phyloP scores from a whole-genome alignment of 2,797 vertebrate species.

The Acanthurus leucopareius region DNA sequence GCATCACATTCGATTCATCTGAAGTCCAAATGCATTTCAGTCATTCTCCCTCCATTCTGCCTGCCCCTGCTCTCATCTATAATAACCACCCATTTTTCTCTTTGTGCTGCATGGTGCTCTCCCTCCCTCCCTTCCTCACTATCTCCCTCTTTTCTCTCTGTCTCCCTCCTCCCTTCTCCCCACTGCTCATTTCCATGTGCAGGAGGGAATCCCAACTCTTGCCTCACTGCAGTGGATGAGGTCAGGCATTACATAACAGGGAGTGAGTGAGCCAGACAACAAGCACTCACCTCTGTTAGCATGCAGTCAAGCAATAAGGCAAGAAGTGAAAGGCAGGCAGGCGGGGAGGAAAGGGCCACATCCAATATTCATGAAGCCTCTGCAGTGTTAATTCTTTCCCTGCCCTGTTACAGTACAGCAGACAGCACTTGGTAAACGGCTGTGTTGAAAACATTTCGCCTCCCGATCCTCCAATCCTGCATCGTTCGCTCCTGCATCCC shows the following conservation, averaged over 20 bases:
- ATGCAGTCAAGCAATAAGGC: constrained; percentile 59
- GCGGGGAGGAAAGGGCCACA: constrained; percentile 52
- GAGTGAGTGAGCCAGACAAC: constrained; percentile 63
- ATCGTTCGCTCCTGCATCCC: neutral
- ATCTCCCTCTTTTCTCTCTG: too few species aligned
- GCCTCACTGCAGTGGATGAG: constrained; percentile 79
- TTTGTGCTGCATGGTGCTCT: constrained; percentile 27
- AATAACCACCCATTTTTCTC: constrained; percentile 23
- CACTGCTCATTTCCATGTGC: constrained; percentile 51
- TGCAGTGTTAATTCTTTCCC: constrained; percentile 72
- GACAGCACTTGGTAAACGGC: constrained; percentile 44
- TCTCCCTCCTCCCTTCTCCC: constrained; percentile 21
- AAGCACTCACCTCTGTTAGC: constrained; percentile 64
- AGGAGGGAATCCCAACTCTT: constrained; percentile 86
- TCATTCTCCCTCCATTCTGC: neutral
- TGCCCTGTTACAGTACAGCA: constrained; percentile 38
- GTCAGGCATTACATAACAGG: constrained; percentile 79
- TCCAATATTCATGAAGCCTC: constrained; percentile 83
- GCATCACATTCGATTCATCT: constrained; percentile 13
- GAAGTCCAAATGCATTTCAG: neutral
- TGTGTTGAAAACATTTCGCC: constrained; percentile 44
- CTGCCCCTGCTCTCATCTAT: neutral
- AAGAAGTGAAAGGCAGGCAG: constrained; percentile 48
- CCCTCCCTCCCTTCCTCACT: neutral
- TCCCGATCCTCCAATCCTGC: constrained; percentile 1